Base-by-base conservation (phyloP, 1,140 invertebrate genomes). In the Onthophagus taurus region DNA sequence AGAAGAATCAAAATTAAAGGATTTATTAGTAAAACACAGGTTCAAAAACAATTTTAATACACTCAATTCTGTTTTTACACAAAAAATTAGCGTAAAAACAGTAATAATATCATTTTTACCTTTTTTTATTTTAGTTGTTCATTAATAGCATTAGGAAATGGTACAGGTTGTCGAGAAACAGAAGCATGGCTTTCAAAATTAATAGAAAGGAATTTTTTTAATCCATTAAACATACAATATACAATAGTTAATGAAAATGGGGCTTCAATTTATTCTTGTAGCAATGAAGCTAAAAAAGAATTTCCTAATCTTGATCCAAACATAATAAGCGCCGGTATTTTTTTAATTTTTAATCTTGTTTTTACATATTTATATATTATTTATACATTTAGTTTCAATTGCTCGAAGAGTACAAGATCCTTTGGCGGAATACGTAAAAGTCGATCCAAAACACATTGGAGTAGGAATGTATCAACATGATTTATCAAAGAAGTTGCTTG, bases 381-480 rank as follows among this genome's bases (percentile, higher is more conserved):
- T n/a, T n/a, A n/a, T n/a, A n/a, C n/a, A 21, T 37, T 37, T 63
- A 67, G 78, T 92, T 42, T 93, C 90, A 2, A 81, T 96, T 50
- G 88, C 88, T 0, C 72, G 89, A 57, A 70, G 90, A 54, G 67
- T 94, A 0, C 81, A 90, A 59, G 89, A 96, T 69, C 91, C 91
- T 4, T 60, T 96, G 24, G 80, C 83, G 26, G 91, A 95, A 67
- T 73, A 90, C 43, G 87, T 95, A 0, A 95, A 95, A 71, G 80
- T 95, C 20, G 89, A 94, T 48, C 89, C 90, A 0, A 86, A 88
- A 59, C 84, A 92, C 61, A 69, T 96, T 45, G 90, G 91, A 11
- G 82, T 87, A 4, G 91, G 90, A 24, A 86, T 93, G 78, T 96
- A 95, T 59, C 85, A 96, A 65, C 89, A 94, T 60, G 90, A 95